A percentile compares a stretch with the other conserved stretches of the same genome.
phyloP scores from a whole-genome alignment of 2,113 vertebrate species.

The Colius striatus region DNA sequence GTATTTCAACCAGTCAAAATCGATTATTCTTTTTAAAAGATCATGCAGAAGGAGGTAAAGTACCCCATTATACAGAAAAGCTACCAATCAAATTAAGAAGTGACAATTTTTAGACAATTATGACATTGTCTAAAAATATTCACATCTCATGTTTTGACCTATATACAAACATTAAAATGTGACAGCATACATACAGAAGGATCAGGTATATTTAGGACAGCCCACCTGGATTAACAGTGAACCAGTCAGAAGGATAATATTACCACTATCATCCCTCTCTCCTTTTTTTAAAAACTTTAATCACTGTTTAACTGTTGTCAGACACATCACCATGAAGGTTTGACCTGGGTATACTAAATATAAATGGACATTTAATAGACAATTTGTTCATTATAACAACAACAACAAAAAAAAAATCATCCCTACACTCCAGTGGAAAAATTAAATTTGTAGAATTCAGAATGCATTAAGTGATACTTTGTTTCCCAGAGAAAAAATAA shows the following conservation, averaged over 20 bases:
- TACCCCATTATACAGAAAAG: background rate
- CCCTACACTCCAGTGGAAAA: background rate
- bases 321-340: background rate
- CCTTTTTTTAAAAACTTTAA: background rate
- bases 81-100: background rate
- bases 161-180: background rate
- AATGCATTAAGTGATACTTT: background rate
- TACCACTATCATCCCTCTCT: background rate
- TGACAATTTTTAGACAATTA: no score
- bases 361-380: background rate
- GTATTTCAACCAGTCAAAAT: background rate
- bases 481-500: background rate
- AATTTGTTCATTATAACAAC: background rate
- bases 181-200: background rate
- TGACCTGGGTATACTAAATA: background rate
- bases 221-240: background rate
- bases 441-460: background rate
- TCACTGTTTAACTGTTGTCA: background rate
- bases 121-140: constrained; percentile 20
- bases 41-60: background rate
- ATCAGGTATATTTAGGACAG: background rate
- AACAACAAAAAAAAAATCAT: background rate
- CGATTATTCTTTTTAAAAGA: background rate
- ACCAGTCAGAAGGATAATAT: background rate
- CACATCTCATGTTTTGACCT: background rate